A percentile compares a stretch with the other conserved stretches of the same genome.
Evolutionary conservation across 2,888 invertebrate species (phyloP).

Genomic region (Steinernema scapterisci): DNA sequence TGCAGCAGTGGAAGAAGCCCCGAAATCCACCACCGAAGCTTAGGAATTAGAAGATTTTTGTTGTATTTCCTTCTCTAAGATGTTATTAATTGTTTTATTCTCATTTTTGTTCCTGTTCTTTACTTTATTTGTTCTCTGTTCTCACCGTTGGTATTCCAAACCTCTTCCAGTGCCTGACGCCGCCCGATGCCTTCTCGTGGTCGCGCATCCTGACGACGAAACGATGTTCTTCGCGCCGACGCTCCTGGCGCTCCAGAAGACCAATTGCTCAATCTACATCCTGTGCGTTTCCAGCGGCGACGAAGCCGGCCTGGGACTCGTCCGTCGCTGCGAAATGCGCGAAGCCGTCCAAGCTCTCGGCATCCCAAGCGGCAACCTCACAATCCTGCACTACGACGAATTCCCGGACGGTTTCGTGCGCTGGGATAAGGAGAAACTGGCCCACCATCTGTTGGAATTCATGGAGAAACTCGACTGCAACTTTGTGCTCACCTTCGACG

Average conservation of each 20-base stretch:
- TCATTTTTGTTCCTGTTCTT: background rate
- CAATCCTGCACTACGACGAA: constrained; percentile 72
- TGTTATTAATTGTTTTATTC: constrained; percentile 1
- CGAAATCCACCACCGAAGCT: background rate
- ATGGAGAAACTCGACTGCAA: constrained; percentile 52
- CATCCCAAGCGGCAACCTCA: constrained; percentile 79
- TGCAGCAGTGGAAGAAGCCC: background rate
- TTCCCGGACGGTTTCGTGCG: constrained; percentile 77
- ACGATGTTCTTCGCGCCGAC: constrained; percentile 96
- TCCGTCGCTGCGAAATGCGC: constrained; percentile 81
- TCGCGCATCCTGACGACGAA: constrained; percentile 97
- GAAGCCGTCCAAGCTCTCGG: constrained; percentile 81
- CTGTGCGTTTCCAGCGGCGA: constrained; percentile 53
- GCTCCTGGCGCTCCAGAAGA: constrained; percentile 39
- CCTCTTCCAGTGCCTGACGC: constrained; percentile 34
- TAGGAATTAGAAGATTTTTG: background rate
- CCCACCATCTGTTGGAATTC: constrained; percentile 38
- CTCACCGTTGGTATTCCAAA: background rate
- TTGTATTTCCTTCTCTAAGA: background rate
- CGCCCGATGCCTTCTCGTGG: constrained; percentile 75
- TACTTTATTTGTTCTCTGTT: constrained; percentile 8
- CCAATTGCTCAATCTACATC: constrained; percentile 44
- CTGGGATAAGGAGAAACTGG: constrained; percentile 45
- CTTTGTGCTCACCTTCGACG: constrained; percentile 86
- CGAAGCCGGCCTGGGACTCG: constrained; percentile 53